Base-by-base conservation (phyloP, 1,140 invertebrate species). In the Sarcophaga bullata region DNA sequence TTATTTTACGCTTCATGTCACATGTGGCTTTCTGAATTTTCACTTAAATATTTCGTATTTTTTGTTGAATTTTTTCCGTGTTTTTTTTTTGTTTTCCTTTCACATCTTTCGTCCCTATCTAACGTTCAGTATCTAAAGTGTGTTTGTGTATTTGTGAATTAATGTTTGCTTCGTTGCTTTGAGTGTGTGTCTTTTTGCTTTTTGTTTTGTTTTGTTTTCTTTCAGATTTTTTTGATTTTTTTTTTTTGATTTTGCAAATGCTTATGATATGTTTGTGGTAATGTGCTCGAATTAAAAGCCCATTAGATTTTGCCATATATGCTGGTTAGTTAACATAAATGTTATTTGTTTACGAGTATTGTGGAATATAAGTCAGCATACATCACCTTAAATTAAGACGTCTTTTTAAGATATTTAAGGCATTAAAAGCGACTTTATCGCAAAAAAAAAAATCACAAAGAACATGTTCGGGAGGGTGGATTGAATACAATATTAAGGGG, bases 1-100 rank as follows among this genome's bases (percentile, higher is more conserved):
- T 58, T 58, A 58, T 58, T 58, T n/a, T 58, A 58, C 54, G 54
- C 54, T n/a, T 58, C 54, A 58, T 58, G 54, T n/a, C 54, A 58
- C 54, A 58, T 58, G 54, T 58, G 54, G 54, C 54, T 58, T 58
- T 58, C 54, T n/a, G 54, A 58, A 58, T 58, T 58, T 58, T 58
- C 54, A 58, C 54, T 58, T 58, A 58, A 58, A 58, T 13, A 13
- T 58, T 58, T 58, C n/a, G n/a, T 58, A n/a, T 58, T 19, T 37
- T 75, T 37, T 75, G 73, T n/a, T 7, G 9, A 1, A 19, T 10
- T 75, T 75, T 48, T n/a, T 58, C 54, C 15, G n/a, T 58, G 11
- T 13, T 11, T n/a, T 58, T 58, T 58, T n/a, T n/a, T n/a, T 58
- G 54, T 13, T n/a, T n/a, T 2, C 2, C 15, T 1, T n/a, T n/a